Evolutionary conservation across 2,888 invertebrate species (phyloP).

Genomic region (Plagodis pulveraria): DNA sequence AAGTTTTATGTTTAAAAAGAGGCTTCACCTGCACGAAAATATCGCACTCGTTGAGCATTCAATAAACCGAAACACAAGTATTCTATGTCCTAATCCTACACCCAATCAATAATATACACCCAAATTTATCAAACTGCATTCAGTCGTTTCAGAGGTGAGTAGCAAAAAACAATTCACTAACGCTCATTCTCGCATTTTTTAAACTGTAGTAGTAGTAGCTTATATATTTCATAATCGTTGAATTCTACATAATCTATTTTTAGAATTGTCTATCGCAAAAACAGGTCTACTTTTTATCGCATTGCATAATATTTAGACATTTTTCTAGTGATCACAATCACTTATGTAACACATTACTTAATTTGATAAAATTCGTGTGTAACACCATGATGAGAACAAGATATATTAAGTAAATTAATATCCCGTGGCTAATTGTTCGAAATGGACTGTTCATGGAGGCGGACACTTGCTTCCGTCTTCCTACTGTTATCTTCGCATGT

Average conservation of each 20-base stretch:
- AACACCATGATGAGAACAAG: constrained; percentile 46
- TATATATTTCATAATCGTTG: no score
- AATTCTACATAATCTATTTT: neutral
- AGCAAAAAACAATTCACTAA: no score
- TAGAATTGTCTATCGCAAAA: constrained; percentile 8
- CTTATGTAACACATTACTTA: constrained; percentile 53
- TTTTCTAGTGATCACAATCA: constrained; percentile 42
- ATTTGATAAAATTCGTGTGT: constrained; percentile 52
- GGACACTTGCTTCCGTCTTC: constrained; percentile 48
- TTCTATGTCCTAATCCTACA: neutral
- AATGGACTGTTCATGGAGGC: constrained; percentile 56
- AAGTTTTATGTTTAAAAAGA: no score
- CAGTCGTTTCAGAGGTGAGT: no score
- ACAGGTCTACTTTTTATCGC: constrained; percentile 10
- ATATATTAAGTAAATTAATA: constrained; percentile 62
- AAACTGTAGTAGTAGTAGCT: no score
- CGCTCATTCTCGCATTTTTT: no score
- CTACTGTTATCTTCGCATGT: constrained; percentile 51
- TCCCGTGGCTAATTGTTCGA: constrained; percentile 50
- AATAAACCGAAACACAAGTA: neutral
- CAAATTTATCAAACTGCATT: no score
- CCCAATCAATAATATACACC: neutral
- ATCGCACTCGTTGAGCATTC: no score
- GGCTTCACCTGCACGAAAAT: no score
- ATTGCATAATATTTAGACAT: constrained; percentile 36